Evolutionary conservation across 2,797 vertebrate genomes (phyloP), one percentile per base, ranked within the genome.

Genomic region (Salarias fasciatus): DNA sequence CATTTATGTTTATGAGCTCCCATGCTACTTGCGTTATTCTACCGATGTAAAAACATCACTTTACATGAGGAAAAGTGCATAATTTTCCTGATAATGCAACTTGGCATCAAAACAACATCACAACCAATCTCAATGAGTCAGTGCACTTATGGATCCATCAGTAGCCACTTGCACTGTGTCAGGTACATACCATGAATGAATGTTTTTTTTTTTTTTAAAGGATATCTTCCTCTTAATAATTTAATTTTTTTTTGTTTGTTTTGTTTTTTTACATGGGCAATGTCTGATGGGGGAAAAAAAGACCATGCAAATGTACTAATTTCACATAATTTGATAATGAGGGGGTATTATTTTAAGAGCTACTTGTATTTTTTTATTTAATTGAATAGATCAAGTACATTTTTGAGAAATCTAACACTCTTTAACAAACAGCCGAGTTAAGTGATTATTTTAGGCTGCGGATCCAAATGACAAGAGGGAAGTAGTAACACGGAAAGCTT

Each of bases 21-120:
- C 41, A 37, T 8, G 71, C 48, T 8, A 40, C 56, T 61, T 5
- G 54, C 68, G 50, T 69, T 6, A 53, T 73, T 81, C 66, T 37
- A 77, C 63, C 72, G 40, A 69, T 68, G 76, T 69, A 75, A 85
- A 79, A 84, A 59, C 40, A 65, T 55, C 14, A 66, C 64, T 64
- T 69, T 68, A 66, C 57, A 64, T 44, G 35, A 80, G 49, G 58
- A 82, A 44, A 85, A 87, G 84, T 86, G 85, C 86, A 81, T 83
- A 68, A 63, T 66, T 60, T 44, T 75, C 58, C 50, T 63, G 62
- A 77, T 31, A 35, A 35, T 67, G 48, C 57, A 67, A 63, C 75
- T 76, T 80, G 64, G 80, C 80, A 72, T 82, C 36, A 66, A 71
- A 45, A 64, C 53, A 45, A 63, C 47, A 48, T 72, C 41, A 38